phyloP scores from a whole-genome alignment of 2,113 vertebrate species.

The Oreochromis tanganicae region DNA sequence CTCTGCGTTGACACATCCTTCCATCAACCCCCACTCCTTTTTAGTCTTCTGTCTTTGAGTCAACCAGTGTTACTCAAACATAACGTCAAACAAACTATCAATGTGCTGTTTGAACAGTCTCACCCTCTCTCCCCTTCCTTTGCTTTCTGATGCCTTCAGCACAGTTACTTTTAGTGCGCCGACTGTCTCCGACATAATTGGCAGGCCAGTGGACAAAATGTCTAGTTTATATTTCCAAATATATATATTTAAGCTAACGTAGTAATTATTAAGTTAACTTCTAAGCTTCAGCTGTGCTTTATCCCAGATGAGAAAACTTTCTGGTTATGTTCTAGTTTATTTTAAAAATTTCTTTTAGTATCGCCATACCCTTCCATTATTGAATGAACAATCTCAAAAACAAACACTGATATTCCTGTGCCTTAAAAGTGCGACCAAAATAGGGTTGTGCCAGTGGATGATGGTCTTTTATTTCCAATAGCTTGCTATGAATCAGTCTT shows the following conservation, averaged over 20 bases:
- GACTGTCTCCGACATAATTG: neutral
- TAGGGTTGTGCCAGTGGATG: neutral
- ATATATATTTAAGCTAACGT: neutral
- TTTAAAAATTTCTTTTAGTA: accelerated
- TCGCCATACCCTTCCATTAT: neutral
- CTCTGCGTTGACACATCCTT: neutral
- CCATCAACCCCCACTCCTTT: neutral
- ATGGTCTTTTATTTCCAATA: neutral
- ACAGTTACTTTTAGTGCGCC: neutral
- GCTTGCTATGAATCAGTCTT: neutral
- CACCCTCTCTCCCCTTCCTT: neutral
- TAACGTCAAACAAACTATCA: neutral
- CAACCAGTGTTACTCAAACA: slow-evolving; percentile 27
- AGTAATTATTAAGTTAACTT: neutral
- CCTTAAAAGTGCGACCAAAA: neutral
- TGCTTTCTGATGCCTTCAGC: neutral
- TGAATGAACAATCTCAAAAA: neutral
- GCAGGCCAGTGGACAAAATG: neutral
- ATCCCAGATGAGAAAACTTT: neutral
- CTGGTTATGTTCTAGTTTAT: neutral
- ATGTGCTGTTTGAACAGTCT: slow-evolving; percentile 20
- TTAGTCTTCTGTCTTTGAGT: neutral
- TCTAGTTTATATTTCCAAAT: neutral
- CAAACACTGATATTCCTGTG: neutral
- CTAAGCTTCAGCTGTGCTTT: neutral